These are phyloP conservation scores for Volucella inflata DNA, from an alignment of 2,888 invertebrate species.

Conservation along the genomic window DNA sequence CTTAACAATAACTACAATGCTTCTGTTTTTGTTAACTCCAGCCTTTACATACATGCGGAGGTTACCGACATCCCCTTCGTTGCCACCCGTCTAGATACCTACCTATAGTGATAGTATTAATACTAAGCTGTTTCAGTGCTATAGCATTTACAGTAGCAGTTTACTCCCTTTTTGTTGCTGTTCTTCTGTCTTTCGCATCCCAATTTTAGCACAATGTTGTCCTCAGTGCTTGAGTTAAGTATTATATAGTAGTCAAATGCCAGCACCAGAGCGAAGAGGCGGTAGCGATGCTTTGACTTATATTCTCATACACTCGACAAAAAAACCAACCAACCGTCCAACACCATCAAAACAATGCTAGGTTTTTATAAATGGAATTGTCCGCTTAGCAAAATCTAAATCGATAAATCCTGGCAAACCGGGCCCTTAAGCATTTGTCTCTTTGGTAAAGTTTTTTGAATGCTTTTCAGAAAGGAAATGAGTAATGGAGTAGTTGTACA, in stretches of 20 bases:
- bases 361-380: constrained; percentile 84
- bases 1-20: constrained; percentile 28
- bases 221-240: constrained; percentile 24
- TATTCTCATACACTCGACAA: constrained; percentile 37
- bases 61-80: constrained; percentile 26
- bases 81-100: constrained; percentile 16
- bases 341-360: constrained; percentile 80
- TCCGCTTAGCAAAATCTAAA: constrained; percentile 81
- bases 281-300: constrained; percentile 28
- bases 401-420: constrained; percentile 82
- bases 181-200: constrained; percentile 43
- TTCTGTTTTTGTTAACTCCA: constrained; percentile 41
- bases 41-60: constrained; percentile 25
- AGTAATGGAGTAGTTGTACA: constrained; percentile 37
- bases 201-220: constrained; percentile 51
- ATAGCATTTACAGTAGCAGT: constrained; percentile 30
- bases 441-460: constrained; percentile 49
- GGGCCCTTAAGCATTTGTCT: constrained; percentile 50
- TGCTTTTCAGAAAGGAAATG: constrained; percentile 53
- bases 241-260: constrained; percentile 30
- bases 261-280: constrained; percentile 22
- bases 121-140: constrained; percentile 33
- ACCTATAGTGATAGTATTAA: constrained; percentile 26
- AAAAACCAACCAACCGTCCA: constrained; percentile 66
- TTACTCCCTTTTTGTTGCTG: constrained; percentile 25